A percentile compares a stretch with the other conserved stretches of the same genome.
Evolutionary conservation across 2,113 vertebrate species (phyloP).

Genomic region (Caranx ignobilis): DNA sequence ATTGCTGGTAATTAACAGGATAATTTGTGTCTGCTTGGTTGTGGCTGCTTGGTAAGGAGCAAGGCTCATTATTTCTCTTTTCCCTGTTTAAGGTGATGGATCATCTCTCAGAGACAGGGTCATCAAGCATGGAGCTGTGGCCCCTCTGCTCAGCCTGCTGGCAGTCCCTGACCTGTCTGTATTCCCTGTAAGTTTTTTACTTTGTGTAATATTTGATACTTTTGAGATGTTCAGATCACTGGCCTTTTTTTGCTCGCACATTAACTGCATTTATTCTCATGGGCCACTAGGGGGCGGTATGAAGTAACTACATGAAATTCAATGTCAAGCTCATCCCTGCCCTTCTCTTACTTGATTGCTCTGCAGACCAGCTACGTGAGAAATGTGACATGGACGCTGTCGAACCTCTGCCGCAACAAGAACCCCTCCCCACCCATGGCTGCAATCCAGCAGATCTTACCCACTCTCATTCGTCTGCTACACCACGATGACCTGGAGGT

Average conservation of each 20-base stretch:
- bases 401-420: conserved; percentile 99
- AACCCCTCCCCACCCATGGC: conserved; percentile 92
- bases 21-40: not conserved
- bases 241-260: not conserved
- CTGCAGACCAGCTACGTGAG: conserved; percentile 91
- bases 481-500: conserved; percentile 92
- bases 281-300: conserved; percentile 34
- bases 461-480: conserved; percentile 88
- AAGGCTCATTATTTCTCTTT: not conserved
- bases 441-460: conserved; percentile 91
- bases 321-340: not conserved
- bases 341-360: not conserved
- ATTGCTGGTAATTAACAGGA: conserved; percentile 79
- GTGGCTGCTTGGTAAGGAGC: not conserved
- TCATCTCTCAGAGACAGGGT: conserved; percentile 92
- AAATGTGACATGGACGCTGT: conserved; percentile 96
- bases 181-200: conserved; percentile 86
- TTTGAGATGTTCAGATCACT: not conserved
- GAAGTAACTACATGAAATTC: conserved; percentile 6
- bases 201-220: not conserved
- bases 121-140: conserved; percentile 93
- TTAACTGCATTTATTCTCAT: not conserved
- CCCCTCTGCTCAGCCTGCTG: conserved; percentile 89
- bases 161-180: conserved; percentile 90
- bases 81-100: conserved; percentile 90